These are phyloP conservation scores for Proterorhinus semilunaris DNA, from an alignment of 2,113 vertebrate genomes.

Conservation along the genomic window DNA sequence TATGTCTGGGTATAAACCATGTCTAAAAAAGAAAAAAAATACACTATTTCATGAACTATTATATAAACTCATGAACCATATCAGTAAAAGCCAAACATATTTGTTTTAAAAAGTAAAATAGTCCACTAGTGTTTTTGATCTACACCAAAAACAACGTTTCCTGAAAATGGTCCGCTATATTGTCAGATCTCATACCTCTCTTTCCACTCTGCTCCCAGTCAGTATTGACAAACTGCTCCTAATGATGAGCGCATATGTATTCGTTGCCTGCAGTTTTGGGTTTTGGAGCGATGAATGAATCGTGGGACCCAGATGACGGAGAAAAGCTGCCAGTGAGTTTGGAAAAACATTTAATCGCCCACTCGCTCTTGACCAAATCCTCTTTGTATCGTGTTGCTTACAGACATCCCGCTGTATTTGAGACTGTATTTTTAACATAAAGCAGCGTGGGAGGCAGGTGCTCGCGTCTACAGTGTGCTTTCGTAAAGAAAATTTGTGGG, in stretches of 20 bases:
- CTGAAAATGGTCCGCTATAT: too few relatives aligned
- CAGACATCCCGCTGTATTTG: slow-evolving; percentile 23
- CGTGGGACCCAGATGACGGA: neutral
- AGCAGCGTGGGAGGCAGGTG: slow-evolving; percentile 17
- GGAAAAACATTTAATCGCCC: slow-evolving; percentile 25
- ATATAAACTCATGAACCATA: too few relatives aligned
- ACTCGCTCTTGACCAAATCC: slow-evolving; percentile 30
- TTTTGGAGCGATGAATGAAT: slow-evolving; percentile 9
- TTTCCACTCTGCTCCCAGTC: neutral
- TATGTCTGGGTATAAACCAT: too few relatives aligned
- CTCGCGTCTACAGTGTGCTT: neutral
- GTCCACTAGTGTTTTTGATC: too few relatives aligned
- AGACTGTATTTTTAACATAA: slow-evolving; percentile 22
- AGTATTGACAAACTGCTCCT: neutral
- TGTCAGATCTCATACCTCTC: neutral
- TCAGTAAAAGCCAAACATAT: too few relatives aligned
- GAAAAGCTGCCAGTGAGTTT: slow-evolving; percentile 21
- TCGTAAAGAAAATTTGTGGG: slow-evolving; percentile 1
- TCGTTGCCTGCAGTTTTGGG: neutral
- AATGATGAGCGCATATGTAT: neutral
- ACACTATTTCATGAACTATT: too few relatives aligned
- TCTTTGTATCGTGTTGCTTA: slow-evolving; percentile 32
- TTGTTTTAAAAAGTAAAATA: too few relatives aligned
- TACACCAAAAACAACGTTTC: too few relatives aligned
- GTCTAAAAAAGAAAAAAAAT: too few relatives aligned